Evolutionary conservation across 1,140 invertebrate genomes (phyloP).

Genomic region (Macrobrachium nipponense): DNA sequence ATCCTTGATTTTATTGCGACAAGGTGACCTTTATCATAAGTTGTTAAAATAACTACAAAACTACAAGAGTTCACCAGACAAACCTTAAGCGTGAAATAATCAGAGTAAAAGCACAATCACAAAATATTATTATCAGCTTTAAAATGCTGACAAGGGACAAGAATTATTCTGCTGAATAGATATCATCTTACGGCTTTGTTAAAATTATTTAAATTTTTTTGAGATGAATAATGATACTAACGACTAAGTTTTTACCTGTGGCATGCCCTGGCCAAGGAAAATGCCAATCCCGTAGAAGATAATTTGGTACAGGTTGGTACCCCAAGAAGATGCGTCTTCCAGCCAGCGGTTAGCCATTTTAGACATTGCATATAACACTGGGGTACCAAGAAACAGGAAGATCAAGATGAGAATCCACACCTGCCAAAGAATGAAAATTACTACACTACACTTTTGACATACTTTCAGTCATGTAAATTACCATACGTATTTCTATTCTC

Average conservation of each 20-base stretch:
- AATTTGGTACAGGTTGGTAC: slow-evolving; percentile 19
- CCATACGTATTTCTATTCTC: no score
- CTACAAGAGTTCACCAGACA: no score
- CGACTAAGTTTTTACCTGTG: slow-evolving; percentile 4
- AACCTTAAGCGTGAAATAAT: no score
- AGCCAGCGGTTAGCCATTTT: slow-evolving; percentile 17
- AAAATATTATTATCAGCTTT: no score
- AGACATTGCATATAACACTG: slow-evolving; percentile 26
- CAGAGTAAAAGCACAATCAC: no score
- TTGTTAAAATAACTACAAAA: no score
- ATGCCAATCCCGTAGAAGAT: slow-evolving; percentile 46
- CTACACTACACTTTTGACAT: neutral
- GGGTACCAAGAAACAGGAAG: slow-evolving; percentile 36
- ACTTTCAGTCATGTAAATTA: no score
- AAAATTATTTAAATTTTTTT: neutral
- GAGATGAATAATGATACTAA: neutral
- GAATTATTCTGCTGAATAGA: neutral
- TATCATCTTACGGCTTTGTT: neutral
- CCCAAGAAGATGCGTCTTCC: slow-evolving; percentile 21
- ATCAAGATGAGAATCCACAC: slow-evolving; percentile 36
- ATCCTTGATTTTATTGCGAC: no score
- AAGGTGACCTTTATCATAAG: no score
- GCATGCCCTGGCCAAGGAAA: slow-evolving; percentile 52
- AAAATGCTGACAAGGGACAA: no score
- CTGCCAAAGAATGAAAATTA: neutral